Percentiles rank a stretch among this genome's conserved stretches.
Conservation (phyloP, 2,888 invertebrate species). For the Zygogramma bicolorata region DNA sequence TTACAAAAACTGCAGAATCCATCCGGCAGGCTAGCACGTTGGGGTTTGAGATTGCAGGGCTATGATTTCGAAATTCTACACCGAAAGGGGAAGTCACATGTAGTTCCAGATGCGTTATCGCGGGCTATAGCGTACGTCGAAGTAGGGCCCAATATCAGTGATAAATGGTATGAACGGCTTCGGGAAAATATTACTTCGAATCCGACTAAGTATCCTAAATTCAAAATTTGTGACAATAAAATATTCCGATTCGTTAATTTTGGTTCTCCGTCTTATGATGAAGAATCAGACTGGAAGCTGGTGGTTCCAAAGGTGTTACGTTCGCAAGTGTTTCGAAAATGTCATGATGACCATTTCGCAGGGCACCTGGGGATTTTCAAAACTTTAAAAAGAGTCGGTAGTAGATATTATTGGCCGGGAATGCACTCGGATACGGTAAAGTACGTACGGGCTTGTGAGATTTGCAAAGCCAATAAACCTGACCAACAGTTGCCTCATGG, state of each 20-base stretch:
- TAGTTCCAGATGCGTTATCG: slow-evolving; percentile 29
- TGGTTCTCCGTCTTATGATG: too few species aligned
- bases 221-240: slow-evolving; percentile 6
- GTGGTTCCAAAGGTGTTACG: slow-evolving; percentile 30
- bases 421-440: slow-evolving; percentile 19
- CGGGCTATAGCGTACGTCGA: slow-evolving; percentile 7
- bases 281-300: slow-evolving; percentile 27
- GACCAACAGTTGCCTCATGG: slow-evolving; percentile 23
- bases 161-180: not conserved
- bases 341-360: slow-evolving; percentile 25
- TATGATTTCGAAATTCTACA: slow-evolving; percentile 28
- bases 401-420: slow-evolving; percentile 30
- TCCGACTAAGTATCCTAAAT: not conserved
- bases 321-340: not conserved
- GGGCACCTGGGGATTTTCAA: slow-evolving; percentile 34
- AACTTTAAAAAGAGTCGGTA: slow-evolving; percentile 2
- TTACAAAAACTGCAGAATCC: slow-evolving; percentile 40
- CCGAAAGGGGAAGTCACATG: too few species aligned
- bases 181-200: too few species aligned
- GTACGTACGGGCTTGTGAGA: slow-evolving; percentile 22
- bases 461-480: slow-evolving; percentile 30
- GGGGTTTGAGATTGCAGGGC: slow-evolving; percentile 27
- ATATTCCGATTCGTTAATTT: too few species aligned
- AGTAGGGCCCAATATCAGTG: slow-evolving; percentile 17
- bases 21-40: slow-evolving; percentile 34